phyloP scores from a whole-genome alignment of 2,888 invertebrate genomes.

The Oscheius sp. region DNA sequence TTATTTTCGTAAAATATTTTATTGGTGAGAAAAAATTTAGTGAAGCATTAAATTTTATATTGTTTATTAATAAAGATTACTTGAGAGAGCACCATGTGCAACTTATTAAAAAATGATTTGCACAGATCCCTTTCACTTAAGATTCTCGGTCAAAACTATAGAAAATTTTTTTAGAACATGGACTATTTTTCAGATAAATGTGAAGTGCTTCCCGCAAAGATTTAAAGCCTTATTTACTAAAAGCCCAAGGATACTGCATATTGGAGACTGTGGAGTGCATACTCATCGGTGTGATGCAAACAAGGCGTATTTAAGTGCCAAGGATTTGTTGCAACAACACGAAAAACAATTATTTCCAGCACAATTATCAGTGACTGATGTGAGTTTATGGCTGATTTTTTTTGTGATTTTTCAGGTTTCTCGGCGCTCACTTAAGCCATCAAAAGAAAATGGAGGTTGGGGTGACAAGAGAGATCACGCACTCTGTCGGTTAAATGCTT shows the following conservation, averaged over 20 bases:
- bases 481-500: constrained; percentile 75
- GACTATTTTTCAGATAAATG: constrained; percentile 46
- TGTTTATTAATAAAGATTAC: too few relatives aligned
- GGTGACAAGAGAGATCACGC: constrained; percentile 88
- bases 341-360: constrained; percentile 73
- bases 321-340: constrained; percentile 70
- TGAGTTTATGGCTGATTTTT: constrained; percentile 4
- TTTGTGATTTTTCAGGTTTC: constrained; percentile 47
- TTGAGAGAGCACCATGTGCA: too few relatives aligned
- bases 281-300: constrained; percentile 60
- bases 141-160: too few relatives aligned
- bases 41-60: too few relatives aligned
- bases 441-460: constrained; percentile 88
- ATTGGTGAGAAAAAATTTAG: too few relatives aligned
- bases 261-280: constrained; percentile 89
- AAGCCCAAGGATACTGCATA: constrained; percentile 90
- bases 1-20: background rate
- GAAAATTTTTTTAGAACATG: too few relatives aligned
- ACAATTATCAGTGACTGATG: constrained; percentile 53
- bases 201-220: constrained; percentile 63
- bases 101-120: too few relatives aligned
- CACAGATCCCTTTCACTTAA: too few relatives aligned
- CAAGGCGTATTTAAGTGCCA: constrained; percentile 41
- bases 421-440: constrained; percentile 66
- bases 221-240: constrained; percentile 87